Evolutionary conservation across 2,113 vertebrate genomes (phyloP), one percentile per base, ranked within the genome.

Genomic region (Vidua chalybeata): DNA sequence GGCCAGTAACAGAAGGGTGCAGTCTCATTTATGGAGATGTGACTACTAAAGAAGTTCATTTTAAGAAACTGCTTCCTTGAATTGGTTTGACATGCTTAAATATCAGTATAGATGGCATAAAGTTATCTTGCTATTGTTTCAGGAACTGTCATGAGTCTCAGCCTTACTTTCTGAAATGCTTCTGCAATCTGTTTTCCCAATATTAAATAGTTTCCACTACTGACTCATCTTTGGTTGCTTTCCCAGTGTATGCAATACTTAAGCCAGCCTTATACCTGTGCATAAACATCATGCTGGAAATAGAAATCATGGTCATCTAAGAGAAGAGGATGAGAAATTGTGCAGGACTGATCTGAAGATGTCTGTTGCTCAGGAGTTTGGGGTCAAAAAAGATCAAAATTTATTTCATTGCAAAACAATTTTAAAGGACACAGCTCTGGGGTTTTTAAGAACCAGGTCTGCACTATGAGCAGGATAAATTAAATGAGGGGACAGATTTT

Each of bases 121-220:
- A 91, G 35, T 56, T 88, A 43, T 46, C 39, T 83, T 80, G 78
- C 63, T 69, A 3, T 94, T 90, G 67, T 86, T 94, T 67, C 63
- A 90, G 68, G 30, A 90, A 21, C 30, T 10, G 4, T 55, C 78
- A 83, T 63, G 67, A 88, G 54, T 76, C 56, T 81, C 68, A 95
- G 56, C n/a, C 64, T 69, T 85, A n/a, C 76, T 94, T 91, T 96
- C 59, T 88, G 52, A 96, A 95, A 93, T 64, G 72, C 83, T 94
- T 71, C 87, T 94, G 61, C 72, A 92, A 90, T 90, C 48, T 94
- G 52, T 92, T 95, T 94, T 80, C 82, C 13, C 64, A 69, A 63
- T 86, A 90, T 94, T 67, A 95, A 94, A 95, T 95, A 95, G 75
- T 96, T 97, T 97, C 93, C 95, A 94, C 45, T 92, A 94, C 68